Evolutionary conservation across 1,140 invertebrate genomes (phyloP).

Genomic region (Matsumurasca onukii): DNA sequence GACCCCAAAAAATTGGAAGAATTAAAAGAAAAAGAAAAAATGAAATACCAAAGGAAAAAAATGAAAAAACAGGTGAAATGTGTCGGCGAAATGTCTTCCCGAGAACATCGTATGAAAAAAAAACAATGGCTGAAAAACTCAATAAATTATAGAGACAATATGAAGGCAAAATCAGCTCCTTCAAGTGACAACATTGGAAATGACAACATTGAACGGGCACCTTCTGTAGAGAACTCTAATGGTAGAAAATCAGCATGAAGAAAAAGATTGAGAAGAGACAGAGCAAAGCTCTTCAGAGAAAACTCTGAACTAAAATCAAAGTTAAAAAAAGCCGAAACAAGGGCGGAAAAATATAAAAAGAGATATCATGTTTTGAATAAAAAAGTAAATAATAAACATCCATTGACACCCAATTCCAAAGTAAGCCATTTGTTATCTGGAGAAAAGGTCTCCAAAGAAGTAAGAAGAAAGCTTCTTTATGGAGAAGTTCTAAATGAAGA

Average conservation of each 20-base stretch:
- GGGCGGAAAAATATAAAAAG: conserved; percentile 15
- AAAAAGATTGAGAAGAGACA: conserved; percentile 3
- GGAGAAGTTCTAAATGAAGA: conserved; percentile 4
- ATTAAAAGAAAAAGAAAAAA: conserved; percentile 7
- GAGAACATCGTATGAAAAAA: conserved; percentile 8
- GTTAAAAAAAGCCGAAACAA: neutral
- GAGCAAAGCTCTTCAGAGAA: neutral
- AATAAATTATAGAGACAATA: neutral
- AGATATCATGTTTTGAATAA: conserved; percentile 4
- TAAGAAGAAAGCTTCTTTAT: conserved; percentile 3
- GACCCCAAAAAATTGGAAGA: conserved; percentile 16
- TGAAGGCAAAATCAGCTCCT: neutral
- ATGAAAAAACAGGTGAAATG: conserved; percentile 9
- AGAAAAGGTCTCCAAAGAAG: neutral
- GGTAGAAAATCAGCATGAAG: neutral
- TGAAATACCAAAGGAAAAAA: conserved; percentile 9
- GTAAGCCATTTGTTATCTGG: neutral
- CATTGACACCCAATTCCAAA: neutral
- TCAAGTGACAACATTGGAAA: neutral
- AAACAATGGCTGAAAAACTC: conserved; percentile 4
- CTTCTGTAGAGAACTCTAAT: neutral
- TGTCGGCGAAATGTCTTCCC: neutral
- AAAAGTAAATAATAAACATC: neutral
- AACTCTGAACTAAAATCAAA: neutral
- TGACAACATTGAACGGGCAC: neutral